Evolutionary conservation across 2,888 invertebrate genomes (phyloP), one percentile per base, ranked within the genome.

Genomic region (Pyrgus malvae): DNA sequence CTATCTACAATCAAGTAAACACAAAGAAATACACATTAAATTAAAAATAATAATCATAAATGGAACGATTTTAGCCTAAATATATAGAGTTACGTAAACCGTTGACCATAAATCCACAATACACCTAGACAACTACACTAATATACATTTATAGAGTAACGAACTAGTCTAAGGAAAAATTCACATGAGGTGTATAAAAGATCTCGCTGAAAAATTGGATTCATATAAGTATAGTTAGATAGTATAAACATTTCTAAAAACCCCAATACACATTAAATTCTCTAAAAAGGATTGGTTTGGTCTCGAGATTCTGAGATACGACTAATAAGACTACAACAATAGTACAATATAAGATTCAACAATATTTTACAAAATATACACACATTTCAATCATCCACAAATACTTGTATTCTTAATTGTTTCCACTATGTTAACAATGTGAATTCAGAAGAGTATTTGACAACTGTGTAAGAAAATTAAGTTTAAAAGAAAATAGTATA

Each of bases 291-390:
- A 73, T 83, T 78, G 78, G 73, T 77, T 89, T 89, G 89, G 89
- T 89, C 89, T 82, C 80, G 84, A 87, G 80, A 86, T 82, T 87
- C 78, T 77, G 82, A 81, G 76, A 83, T 80, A 72, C 73, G 62
- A 72, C 77, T 85, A 84, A 74, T 65, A 73, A 75, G 61, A 69
- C 78, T 83, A 83, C 77, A 80, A 81, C 76, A 80, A 74, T 72
- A 69, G 63, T 74, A 71, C 64, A 73, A 80, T 72, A 79, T 8
- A 16, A 71, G 66, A 70, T 75, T 78, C 74, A 86, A 85, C 84
- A 86, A 80, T 85, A 82, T 76, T 65, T 78, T 84, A 87, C 83
- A 87, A 84, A 86, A 87, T 86, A 85, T 82, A 82, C 78, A 81
- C 68, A 77, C 63, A 69, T 72, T 69, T 73, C 14, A 7, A 25